Evolutionary conservation across 2,797 vertebrate genomes (phyloP).

Genomic region (Amniataba percoides): DNA sequence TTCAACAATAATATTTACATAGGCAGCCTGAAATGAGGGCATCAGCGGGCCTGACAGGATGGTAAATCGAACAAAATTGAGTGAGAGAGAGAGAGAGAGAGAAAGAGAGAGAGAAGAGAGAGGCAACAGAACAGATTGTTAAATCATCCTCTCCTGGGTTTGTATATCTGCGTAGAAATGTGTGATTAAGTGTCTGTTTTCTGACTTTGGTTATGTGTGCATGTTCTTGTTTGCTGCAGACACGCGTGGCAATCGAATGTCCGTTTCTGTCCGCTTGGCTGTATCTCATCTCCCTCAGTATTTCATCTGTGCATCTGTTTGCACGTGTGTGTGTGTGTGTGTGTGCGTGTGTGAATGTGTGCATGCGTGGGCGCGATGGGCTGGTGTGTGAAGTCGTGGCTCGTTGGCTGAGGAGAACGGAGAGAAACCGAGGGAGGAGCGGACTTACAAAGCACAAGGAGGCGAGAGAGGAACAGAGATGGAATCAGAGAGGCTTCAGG

Average conservation of each 20-base stretch:
- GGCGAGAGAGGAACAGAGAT: constrained; percentile 11
- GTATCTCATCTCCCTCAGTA: too few species aligned
- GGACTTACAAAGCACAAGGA: constrained; percentile 9
- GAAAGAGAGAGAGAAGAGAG: constrained; percentile 14
- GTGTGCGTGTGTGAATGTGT: constrained; percentile 1
- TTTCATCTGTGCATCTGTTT: too few species aligned
- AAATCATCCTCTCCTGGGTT: constrained; percentile 26
- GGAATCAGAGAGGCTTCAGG: constrained; percentile 30
- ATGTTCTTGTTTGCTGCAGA: background rate
- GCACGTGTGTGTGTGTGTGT: background rate
- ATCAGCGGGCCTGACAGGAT: constrained; percentile 66
- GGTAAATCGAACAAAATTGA: constrained; percentile 67
- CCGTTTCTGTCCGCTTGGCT: background rate
- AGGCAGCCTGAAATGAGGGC: constrained; percentile 68
- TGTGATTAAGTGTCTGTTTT: constrained; percentile 19
- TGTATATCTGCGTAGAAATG: constrained; percentile 28
- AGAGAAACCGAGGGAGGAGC: constrained; percentile 24
- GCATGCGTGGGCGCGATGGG: background rate
- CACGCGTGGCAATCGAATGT: background rate
- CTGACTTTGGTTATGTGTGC: background rate
- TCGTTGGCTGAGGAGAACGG: constrained; percentile 21
- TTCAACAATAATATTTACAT: constrained; percentile 81
- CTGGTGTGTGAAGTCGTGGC: background rate
- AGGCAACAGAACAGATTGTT: constrained; percentile 13
- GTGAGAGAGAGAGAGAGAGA: constrained; percentile 32